Conservation (phyloP, 2,888 invertebrate species). For the Tipula lateralis region DNA sequence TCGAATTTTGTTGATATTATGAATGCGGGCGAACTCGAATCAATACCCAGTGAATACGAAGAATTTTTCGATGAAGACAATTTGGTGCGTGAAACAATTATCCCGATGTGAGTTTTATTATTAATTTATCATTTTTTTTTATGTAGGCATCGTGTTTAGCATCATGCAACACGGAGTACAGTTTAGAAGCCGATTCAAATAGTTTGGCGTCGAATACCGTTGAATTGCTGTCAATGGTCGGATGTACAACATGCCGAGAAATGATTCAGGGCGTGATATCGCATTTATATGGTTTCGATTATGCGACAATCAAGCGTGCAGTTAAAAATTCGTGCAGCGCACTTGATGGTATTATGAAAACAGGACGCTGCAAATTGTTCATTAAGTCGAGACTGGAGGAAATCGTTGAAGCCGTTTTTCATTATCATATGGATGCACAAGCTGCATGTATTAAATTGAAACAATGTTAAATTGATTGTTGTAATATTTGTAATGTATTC, state of each 20-base stretch:
- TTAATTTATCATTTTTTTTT: neutral
- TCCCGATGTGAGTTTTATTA: neutral
- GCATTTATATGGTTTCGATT: neutral
- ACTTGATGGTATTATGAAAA: neutral
- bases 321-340: neutral
- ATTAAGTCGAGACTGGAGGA: neutral
- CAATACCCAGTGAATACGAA: neutral
- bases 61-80: neutral
- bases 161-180: neutral
- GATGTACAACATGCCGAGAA: neutral
- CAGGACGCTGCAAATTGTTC: neutral
- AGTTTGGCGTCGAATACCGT: neutral
- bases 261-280: neutral
- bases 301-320: neutral
- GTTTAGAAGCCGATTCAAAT: neutral
- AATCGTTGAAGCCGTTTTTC: neutral
- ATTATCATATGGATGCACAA: neutral
- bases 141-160: neutral
- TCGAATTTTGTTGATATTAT: neutral
- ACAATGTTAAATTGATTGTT: neutral
- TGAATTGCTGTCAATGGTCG: neutral
- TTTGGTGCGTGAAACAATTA: neutral
- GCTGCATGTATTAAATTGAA: neutral
- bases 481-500: neutral
- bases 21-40: neutral